A percentile compares a stretch with the other conserved stretches of the same genome.
These are phyloP conservation scores for Chloroceryle aenea DNA, from an alignment of 2,113 vertebrate genomes.

Conservation along the genomic window DNA sequence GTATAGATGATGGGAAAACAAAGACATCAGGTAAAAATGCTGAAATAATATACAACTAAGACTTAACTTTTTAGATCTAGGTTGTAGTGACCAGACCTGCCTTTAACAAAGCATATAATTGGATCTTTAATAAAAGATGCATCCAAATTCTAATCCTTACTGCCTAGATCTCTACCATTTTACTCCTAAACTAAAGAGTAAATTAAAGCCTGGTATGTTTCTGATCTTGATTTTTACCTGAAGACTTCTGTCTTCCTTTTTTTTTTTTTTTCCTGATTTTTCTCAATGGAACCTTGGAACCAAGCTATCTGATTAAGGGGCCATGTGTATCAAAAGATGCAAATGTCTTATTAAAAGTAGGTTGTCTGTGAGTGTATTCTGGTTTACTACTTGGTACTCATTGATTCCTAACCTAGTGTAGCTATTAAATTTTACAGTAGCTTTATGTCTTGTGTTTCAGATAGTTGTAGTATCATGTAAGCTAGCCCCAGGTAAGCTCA, in stretches of 20 bases:
- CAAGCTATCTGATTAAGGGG: not conserved
- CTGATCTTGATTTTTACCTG: not conserved
- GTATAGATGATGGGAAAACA: slow-evolving; percentile 88
- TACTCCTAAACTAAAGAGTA: not conserved
- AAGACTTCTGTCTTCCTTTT: not conserved
- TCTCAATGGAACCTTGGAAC: not conserved
- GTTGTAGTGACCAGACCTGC: not conserved
- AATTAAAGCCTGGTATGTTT: not conserved
- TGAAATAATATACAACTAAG: not conserved
- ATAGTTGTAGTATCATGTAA: not conserved
- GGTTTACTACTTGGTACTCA: not conserved
- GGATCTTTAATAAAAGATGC: not conserved
- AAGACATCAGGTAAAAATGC: slow-evolving; percentile 83
- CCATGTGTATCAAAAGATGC: not conserved
- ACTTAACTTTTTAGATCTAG: not conserved
- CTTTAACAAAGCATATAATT: not conserved
- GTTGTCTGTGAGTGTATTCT: not conserved
- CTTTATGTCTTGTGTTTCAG: not conserved
- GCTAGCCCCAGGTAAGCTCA: not conserved
- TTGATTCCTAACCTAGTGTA: not conserved
- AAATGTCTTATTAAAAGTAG: not conserved
- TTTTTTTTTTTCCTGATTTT: too few relatives aligned
- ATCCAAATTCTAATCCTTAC: not conserved
- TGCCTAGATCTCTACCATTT: not conserved
- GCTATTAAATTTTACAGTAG: not conserved